These are phyloP conservation scores for Dromococcyx pavoninus DNA, from an alignment of 2,797 vertebrate species.

Conservation along the genomic window DNA sequence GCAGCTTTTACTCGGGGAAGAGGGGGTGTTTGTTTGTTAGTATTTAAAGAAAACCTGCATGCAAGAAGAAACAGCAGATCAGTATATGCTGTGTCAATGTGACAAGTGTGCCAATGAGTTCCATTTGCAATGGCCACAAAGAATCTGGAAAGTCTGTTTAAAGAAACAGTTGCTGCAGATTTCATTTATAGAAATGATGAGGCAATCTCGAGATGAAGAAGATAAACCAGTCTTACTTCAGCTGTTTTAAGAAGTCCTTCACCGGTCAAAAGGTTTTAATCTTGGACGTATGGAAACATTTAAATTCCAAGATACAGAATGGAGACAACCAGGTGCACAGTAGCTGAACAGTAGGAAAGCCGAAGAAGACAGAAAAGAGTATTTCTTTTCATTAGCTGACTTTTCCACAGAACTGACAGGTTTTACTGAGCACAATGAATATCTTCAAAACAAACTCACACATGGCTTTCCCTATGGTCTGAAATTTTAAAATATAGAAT, in stretches of 20 bases:
- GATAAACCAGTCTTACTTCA: neutral
- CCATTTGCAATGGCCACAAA: neutral
- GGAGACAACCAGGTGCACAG: constrained; percentile 12
- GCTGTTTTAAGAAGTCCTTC: neutral
- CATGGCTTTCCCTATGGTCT: neutral
- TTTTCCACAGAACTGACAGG: constrained; percentile 22
- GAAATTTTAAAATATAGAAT: constrained; percentile 22
- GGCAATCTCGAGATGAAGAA: constrained; percentile 14
- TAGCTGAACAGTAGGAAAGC: constrained; percentile 19
- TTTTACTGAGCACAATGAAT: constrained; percentile 39
- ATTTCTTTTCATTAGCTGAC: constrained; percentile 18
- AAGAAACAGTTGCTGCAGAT: neutral
- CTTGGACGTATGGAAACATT: constrained; percentile 20
- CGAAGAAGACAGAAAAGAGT: constrained; percentile 36
- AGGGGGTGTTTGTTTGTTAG: neutral
- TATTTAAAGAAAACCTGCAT: neutral
- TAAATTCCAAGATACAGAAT: constrained; percentile 47
- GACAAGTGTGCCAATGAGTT: neutral
- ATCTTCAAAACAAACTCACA: constrained; percentile 38
- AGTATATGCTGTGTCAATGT: neutral
- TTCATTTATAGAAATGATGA: constrained; percentile 26
- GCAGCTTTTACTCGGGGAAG: neutral
- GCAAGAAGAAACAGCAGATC: neutral
- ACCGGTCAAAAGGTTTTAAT: neutral
- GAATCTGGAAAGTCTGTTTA: constrained; percentile 19